Evolutionary conservation across 30 jellyfish, hydroid and myxozoan species (phyloP).

Genomic region (Haliclystus octoradiatus): DNA sequence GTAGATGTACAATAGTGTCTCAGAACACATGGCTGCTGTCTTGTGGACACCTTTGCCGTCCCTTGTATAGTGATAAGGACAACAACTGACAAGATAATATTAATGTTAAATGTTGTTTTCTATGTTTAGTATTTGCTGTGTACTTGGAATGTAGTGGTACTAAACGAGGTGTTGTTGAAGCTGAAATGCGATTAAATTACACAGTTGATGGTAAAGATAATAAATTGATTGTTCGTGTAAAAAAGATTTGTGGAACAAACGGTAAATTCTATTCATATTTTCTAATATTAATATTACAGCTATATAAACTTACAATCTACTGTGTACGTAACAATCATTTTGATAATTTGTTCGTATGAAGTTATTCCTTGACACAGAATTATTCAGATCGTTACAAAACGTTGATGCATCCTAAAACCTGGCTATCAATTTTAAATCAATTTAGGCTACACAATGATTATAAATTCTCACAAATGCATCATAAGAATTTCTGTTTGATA

Average conservation of each 20-base stretch:
- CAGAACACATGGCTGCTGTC: too few species aligned
- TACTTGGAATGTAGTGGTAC: conserved; percentile 59
- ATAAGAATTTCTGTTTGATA: neutral
- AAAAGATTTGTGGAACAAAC: conserved; percentile 28
- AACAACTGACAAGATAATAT: too few species aligned
- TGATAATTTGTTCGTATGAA: too few species aligned
- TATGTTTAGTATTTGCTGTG: conserved; percentile 39
- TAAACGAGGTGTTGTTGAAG: conserved; percentile 45
- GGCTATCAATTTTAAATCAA: neutral
- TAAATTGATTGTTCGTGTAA: conserved; percentile 7
- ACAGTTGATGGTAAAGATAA: conserved; percentile 9
- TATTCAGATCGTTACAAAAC: too few species aligned
- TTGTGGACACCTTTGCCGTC: too few species aligned
- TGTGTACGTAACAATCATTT: too few species aligned
- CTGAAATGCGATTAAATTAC: conserved; percentile 36
- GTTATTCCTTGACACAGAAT: too few species aligned
- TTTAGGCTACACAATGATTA: neutral
- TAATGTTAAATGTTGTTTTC: neutral
- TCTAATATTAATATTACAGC: too few species aligned
- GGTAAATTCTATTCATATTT: too few species aligned
- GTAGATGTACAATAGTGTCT: too few species aligned
- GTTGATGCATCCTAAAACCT: neutral
- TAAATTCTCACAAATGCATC: neutral
- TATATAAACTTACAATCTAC: too few species aligned
- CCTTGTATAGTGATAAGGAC: too few species aligned